Evolutionary conservation across 2,797 vertebrate genomes (phyloP), one percentile per base, ranked within the genome.

Genomic region (Yasuhikotakia modesta): DNA sequence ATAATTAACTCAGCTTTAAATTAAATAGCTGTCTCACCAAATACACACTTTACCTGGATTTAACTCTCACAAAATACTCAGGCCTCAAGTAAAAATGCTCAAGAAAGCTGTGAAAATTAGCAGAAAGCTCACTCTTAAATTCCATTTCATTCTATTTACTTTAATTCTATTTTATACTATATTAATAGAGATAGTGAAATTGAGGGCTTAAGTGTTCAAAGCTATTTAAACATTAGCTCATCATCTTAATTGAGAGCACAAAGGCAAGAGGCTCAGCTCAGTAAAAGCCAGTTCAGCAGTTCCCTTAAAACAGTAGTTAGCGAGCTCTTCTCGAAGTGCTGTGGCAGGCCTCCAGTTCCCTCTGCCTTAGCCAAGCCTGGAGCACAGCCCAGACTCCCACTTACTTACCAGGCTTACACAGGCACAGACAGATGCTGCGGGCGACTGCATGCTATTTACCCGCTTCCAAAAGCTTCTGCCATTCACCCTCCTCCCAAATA

Each of bases 371-470:
- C 80, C 64, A 48, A 21, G 55, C 57, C 57, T 86, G 84, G 84
- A 85, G 45, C 60, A 27, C 1, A 22, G 75, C 83, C 83, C 81
- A 78, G 75, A 79, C 32, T 83, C 60, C 70, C 75, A 75, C 76
- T 68, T 57, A 78, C 80, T 82, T 77, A 78, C 22, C 61, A 73
- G 63, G 76, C 63, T 76, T 86, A 83, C 52, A 81, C 71, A 82
- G 83, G 58, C 48, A 19, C 35, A 21, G 46, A 68, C 64, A 67
- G 50, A 73, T 77, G 65, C 74, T 69, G 73, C 17, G 21, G 22
- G 16, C 5, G 14, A 60, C 60, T 64, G 48, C 46, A 43, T 66
- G 65, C 66, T 66, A 75, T 75, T 68, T 24, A 69, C 65, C 53
- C 22, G n/a, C 46, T 58, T 60, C 39, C 66, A 58, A 48, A 61